These are phyloP conservation scores for Nothocercus nigrocapillus DNA, from an alignment of 2,113 vertebrate genomes.

Conservation along the genomic window DNA sequence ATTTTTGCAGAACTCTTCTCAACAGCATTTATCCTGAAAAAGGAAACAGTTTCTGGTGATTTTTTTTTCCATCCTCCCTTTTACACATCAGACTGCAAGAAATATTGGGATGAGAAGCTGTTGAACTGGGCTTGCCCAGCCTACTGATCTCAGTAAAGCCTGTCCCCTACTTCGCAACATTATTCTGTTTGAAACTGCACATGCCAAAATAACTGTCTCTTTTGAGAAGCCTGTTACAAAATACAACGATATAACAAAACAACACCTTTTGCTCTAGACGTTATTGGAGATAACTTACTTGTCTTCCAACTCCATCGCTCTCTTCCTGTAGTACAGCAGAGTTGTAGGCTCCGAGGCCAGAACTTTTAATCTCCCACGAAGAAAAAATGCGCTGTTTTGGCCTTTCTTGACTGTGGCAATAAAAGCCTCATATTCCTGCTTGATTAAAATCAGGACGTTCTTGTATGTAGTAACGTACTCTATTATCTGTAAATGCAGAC, in stretches of 20 bases:
- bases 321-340: conserved; percentile 69
- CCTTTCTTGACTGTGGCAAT: conserved; percentile 74
- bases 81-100: neutral
- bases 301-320: conserved; percentile 71
- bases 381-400: conserved; percentile 37
- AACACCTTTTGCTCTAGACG: neutral
- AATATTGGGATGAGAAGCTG: neutral
- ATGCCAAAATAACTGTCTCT: neutral
- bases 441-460: conserved; percentile 78
- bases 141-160: neutral
- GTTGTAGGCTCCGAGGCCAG: conserved; percentile 56
- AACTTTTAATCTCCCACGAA: conserved; percentile 63
- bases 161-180: neutral
- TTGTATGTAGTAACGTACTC: conserved; percentile 74
- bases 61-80: neutral
- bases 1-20: conserved; percentile 76
- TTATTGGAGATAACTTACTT: conserved; percentile 65
- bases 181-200: neutral
- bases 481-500: conserved; percentile 72
- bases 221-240: neutral
- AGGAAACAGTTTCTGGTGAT: neutral
- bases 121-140: neutral
- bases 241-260: neutral
- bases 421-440: conserved; percentile 78
- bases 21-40: conserved; percentile 75